A percentile compares a stretch with the other conserved stretches of the same genome.
Conservation (phyloP, 2,797 vertebrate species). For the Rousettus madagascariensis region DNA sequence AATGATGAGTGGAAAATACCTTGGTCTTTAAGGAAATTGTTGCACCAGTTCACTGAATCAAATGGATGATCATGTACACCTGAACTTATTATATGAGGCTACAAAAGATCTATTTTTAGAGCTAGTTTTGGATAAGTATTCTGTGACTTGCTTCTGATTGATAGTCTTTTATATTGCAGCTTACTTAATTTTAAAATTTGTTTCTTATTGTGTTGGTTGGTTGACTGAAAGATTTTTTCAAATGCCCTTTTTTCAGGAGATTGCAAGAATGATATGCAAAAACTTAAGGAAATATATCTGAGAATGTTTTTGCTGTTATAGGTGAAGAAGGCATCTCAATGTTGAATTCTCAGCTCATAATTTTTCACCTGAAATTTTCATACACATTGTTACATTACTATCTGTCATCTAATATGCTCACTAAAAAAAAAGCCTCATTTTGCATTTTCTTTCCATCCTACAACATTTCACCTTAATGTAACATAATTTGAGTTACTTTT, state of each 20-base stretch:
- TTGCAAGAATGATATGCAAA: background rate
- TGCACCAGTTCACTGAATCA: background rate
- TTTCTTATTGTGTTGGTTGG: background rate
- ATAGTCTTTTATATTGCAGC: background rate
- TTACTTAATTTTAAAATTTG: background rate
- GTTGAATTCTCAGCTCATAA: background rate
- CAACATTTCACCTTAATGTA: background rate
- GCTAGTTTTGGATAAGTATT: background rate
- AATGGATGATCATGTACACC: accelerated
- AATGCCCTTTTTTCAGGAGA: background rate
- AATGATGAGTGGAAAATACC: background rate
- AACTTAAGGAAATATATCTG: background rate
- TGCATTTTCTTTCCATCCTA: background rate
- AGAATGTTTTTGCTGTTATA: background rate
- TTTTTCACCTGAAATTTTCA: background rate
- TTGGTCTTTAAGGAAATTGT: background rate
- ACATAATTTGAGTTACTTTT: background rate
- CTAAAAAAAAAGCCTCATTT: background rate
- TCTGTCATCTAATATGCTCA: background rate
- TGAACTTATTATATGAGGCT: background rate
- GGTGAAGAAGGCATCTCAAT: background rate
- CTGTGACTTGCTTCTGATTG: background rate
- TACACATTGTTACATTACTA: background rate
- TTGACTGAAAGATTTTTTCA: background rate
- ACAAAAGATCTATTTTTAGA: background rate